Evolutionary conservation across 2,797 vertebrate species (phyloP).

Genomic region (Acipenser transmontanus): DNA sequence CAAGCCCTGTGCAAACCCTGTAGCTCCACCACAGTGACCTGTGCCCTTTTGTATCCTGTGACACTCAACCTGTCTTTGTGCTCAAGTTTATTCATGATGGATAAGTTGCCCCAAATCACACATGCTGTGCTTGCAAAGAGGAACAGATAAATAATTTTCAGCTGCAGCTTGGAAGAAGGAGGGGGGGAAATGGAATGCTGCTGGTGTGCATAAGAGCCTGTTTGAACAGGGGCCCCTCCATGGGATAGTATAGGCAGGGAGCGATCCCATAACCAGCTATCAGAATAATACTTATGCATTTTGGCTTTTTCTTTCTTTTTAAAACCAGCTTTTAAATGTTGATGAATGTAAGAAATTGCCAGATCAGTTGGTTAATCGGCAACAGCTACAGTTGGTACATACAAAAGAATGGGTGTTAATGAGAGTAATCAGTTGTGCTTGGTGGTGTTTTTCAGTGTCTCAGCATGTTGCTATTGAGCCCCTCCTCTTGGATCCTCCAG

Average conservation of each 20-base stretch:
- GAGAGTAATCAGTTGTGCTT: conserved; percentile 34
- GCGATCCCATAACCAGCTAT: conserved; percentile 27
- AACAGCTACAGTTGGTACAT: conserved; percentile 39
- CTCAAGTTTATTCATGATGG: conserved; percentile 70
- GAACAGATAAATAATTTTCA: conserved; percentile 77
- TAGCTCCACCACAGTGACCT: conserved; percentile 56
- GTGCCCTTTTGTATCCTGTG: conserved; percentile 54
- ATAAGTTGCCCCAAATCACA: conserved; percentile 56
- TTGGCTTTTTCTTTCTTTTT: conserved; percentile 23
- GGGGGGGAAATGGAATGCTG: conserved; percentile 50
- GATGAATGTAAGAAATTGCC: conserved; percentile 52
- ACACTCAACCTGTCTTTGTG: conserved; percentile 67
- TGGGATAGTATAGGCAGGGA: conserved; percentile 23
- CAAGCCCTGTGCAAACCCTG: conserved; percentile 45
- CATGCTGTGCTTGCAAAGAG: conserved; percentile 43
- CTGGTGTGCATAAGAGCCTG: conserved; percentile 33
- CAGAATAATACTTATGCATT: conserved; percentile 41
- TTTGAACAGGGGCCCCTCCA: conserved; percentile 30
- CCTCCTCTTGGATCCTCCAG: conserved; percentile 27
- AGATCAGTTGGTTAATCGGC: conserved; percentile 55
- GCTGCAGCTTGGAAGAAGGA: conserved; percentile 34
- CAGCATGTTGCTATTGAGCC: conserved; percentile 31
- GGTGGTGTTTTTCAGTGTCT: conserved; percentile 31
- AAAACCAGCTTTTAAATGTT: conserved; percentile 50
- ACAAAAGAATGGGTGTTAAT: conserved; percentile 37